Percentiles rank a stretch among this genome's conserved stretches.
These are phyloP conservation scores for Peromyscus eremicus DNA, from an alignment of 2,797 vertebrate genomes.

Conservation along the genomic window DNA sequence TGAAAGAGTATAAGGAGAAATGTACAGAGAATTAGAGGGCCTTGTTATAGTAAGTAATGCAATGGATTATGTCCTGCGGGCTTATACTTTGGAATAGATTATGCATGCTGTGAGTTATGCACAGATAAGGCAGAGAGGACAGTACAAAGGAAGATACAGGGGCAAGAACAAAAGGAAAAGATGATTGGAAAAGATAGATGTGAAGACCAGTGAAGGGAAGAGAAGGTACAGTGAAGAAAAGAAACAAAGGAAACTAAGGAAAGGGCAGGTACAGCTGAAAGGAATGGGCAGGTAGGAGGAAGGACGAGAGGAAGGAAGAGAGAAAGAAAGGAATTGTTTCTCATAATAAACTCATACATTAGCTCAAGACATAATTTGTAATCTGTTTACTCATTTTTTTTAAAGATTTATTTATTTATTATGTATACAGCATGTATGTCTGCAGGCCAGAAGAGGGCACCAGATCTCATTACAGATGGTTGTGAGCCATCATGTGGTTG, in stretches of 20 bases:
- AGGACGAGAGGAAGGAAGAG: accelerated
- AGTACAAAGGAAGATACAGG: neutral
- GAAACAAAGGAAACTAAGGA: no score
- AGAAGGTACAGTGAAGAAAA: neutral
- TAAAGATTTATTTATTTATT: no score
- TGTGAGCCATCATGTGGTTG: no score
- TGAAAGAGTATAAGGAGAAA: neutral
- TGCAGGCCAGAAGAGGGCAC: no score
- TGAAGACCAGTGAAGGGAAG: neutral
- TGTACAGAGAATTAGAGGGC: neutral
- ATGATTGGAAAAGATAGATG: accelerated
- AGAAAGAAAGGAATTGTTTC: neutral
- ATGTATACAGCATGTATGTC: no score
- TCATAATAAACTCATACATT: neutral
- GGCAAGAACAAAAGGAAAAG: no score
- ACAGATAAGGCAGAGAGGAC: neutral
- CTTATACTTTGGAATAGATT: neutral
- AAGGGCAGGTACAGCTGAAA: neutral
- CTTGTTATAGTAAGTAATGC: neutral
- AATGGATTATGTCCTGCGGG: neutral
- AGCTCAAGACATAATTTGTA: neutral
- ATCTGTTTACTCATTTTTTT: neutral
- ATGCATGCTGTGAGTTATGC: neutral
- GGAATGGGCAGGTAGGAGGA: no score
- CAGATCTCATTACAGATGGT: no score